These are phyloP conservation scores for Pristionchus japonicus DNA, from an alignment of 2,888 invertebrate genomes.

Conservation along the genomic window DNA sequence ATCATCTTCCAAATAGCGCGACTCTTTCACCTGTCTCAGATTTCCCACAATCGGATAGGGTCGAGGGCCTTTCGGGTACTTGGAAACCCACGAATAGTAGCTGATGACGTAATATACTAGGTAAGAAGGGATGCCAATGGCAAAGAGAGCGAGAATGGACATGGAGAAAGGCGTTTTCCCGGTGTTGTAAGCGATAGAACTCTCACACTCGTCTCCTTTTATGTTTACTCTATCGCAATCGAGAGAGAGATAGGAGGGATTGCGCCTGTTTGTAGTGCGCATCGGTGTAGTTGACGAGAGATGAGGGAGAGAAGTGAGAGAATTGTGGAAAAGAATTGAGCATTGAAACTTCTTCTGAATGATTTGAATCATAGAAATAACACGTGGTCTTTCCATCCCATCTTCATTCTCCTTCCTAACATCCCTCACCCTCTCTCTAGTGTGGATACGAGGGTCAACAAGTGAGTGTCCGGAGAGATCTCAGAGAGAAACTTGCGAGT, in stretches of 20 bases:
- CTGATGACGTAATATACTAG: neutral
- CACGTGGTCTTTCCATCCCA: too few relatives aligned
- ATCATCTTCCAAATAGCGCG: neutral
- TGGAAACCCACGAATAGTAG: constrained; percentile 8
- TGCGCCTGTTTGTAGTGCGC: neutral
- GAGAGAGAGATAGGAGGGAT: neutral
- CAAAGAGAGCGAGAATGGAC: neutral
- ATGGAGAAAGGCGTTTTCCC: too few relatives aligned
- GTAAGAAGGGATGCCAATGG: neutral
- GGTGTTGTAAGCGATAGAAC: too few relatives aligned
- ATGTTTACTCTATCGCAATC: neutral
- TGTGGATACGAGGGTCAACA: neutral
- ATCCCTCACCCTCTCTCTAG: neutral
- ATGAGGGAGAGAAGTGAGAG: too few relatives aligned
- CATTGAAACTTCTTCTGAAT: neutral
- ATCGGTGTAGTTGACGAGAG: neutral
- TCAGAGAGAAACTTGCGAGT: neutral
- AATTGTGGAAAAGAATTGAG: neutral
- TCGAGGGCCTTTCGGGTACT: neutral
- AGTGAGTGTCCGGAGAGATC: neutral
- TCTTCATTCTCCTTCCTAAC: neutral
- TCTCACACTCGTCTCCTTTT: neutral
- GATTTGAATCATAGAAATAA: neutral
- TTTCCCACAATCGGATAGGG: neutral
- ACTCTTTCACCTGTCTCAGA: neutral